Conservation (phyloP, 1,140 invertebrate genomes). For the Hycleus phaleratus region DNA sequence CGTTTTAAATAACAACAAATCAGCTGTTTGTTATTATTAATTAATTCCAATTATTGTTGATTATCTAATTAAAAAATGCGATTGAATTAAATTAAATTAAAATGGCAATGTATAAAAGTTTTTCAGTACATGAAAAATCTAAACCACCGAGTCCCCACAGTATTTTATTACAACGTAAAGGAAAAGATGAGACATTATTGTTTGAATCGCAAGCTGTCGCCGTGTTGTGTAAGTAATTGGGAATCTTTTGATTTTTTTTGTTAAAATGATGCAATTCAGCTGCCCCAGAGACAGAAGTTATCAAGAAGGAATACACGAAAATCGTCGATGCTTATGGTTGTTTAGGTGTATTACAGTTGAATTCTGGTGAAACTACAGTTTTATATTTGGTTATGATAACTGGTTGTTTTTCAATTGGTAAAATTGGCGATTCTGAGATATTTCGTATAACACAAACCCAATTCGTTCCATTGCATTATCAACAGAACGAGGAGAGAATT, state of each 20-base stretch:
- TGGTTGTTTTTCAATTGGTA: conserved; percentile 89
- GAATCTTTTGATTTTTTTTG: conserved; percentile 3
- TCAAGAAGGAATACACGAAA: conserved; percentile 82
- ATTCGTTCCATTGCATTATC: conserved; percentile 80
- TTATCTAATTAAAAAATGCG: background rate
- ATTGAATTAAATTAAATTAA: background rate
- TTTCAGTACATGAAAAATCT: conserved; percentile 82
- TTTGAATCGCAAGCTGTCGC: conserved; percentile 88
- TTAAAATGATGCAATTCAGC: conserved; percentile 41
- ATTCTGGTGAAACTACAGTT: conserved; percentile 72
- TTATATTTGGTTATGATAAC: conserved; percentile 89
- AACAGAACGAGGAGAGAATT: conserved; percentile 70
- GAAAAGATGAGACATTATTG: conserved; percentile 75
- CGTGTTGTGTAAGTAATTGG: conserved; percentile 59
- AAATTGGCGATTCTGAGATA: conserved; percentile 87
- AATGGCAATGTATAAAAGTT: conserved; percentile 93
- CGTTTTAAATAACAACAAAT: conserved; percentile 9
- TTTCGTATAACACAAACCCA: conserved; percentile 88
- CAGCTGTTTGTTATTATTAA: conserved; percentile 8
- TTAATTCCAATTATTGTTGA: background rate
- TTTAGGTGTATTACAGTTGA: conserved; percentile 80
- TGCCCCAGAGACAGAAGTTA: conserved; percentile 74
- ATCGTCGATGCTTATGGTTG: conserved; percentile 89
- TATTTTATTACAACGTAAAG: conserved; percentile 79
- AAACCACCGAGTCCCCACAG: conserved; percentile 80